These are phyloP conservation scores for Zalophus californianus DNA, from an alignment of 2,797 vertebrate species.

Conservation along the genomic window DNA sequence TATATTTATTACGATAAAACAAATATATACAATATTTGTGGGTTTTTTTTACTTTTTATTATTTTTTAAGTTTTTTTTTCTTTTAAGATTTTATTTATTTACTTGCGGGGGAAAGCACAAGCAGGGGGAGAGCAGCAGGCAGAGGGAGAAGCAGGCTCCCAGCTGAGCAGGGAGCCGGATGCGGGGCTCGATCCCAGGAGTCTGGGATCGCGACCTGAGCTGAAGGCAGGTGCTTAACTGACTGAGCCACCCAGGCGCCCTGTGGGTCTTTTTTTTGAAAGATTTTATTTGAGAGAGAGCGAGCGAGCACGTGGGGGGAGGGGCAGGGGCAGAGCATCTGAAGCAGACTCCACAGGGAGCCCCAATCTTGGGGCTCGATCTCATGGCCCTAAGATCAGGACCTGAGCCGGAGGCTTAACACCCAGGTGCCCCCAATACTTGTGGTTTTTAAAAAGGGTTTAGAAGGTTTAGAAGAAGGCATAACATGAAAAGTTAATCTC, in stretches of 20 bases:
- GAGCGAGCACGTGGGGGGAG: too few relatives aligned
- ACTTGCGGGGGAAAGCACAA: too few relatives aligned
- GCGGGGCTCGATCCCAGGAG: too few relatives aligned
- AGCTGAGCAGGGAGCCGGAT: too few relatives aligned
- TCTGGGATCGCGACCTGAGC: too few relatives aligned
- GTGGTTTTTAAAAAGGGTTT: slow-evolving; percentile 29
- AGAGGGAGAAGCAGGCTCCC: too few relatives aligned
- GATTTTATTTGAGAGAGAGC: background rate
- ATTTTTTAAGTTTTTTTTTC: background rate
- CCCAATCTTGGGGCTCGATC: too few relatives aligned
- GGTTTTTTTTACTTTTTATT: background rate
- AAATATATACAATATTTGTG: slow-evolving; percentile 17
- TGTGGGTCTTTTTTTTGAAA: background rate
- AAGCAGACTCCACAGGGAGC: background rate
- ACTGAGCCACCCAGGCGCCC: too few relatives aligned
- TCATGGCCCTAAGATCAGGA: background rate
- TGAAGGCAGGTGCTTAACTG: too few relatives aligned
- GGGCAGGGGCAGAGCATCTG: background rate
- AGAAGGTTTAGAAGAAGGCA: background rate
- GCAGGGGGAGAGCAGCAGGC: too few relatives aligned
- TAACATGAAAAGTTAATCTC: slow-evolving; percentile 49
- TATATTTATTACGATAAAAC: slow-evolving; percentile 58
- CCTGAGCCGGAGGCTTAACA: background rate
- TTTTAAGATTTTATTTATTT: too few relatives aligned
- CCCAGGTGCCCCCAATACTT: background rate